A percentile compares a stretch with the other conserved stretches of the same genome.
Evolutionary conservation across 2,113 vertebrate species (phyloP).

Genomic region (Sinocyclocheilus grahami): DNA sequence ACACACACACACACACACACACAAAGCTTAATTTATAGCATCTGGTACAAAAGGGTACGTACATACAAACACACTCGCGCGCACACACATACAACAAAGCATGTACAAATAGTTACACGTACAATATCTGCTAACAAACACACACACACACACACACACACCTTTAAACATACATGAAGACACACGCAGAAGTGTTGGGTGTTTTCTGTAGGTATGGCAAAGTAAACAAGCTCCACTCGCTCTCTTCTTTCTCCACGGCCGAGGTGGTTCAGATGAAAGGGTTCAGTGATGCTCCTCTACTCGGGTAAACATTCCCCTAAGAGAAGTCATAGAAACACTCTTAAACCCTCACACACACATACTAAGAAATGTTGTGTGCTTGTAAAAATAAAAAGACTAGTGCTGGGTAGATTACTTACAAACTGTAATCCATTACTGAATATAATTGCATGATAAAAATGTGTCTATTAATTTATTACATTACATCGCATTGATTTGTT

Average conservation of each 20-base stretch:
- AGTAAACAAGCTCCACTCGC: conserved; percentile 44
- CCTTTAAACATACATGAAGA: conserved; percentile 34
- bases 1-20: conserved; percentile 36
- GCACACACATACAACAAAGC: conserved; percentile 41
- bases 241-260: conserved; percentile 42
- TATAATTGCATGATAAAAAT: no score
- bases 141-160: conserved; percentile 4
- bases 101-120: conserved; percentile 11
- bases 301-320: conserved; percentile 79
- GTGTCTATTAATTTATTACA: no score
- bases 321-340: conserved; percentile 49
- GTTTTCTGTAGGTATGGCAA: conserved; percentile 71
- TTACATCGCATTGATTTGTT: no score
- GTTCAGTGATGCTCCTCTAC: conserved; percentile 76
- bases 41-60: conserved; percentile 38
- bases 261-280: conserved; percentile 77
- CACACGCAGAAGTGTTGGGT: conserved; percentile 48
- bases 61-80: conserved; percentile 1
- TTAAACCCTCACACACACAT: neutral
- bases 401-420: neutral
- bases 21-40: conserved; percentile 34
- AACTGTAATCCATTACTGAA: no score
- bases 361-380: neutral
- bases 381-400: neutral
- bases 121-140: conserved; percentile 13